Conservation (phyloP, 2,113 vertebrate species). For the Circaetus cinerascens region DNA sequence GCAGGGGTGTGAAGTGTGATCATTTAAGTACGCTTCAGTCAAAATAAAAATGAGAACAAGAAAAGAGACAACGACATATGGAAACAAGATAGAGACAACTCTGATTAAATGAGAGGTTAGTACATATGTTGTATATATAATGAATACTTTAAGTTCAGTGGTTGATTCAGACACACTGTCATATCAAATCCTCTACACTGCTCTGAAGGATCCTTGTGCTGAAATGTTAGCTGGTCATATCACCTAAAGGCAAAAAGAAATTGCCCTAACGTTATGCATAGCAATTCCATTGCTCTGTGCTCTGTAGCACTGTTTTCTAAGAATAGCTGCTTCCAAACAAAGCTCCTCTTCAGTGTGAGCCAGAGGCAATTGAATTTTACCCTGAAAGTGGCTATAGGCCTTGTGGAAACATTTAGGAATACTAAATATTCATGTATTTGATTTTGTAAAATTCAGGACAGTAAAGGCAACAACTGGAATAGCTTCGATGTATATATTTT, state of each 20-base stretch:
- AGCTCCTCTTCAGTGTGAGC: neutral
- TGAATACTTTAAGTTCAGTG: neutral
- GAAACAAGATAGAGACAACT: neutral
- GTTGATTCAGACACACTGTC: slow-evolving; percentile 36
- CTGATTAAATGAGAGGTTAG: neutral
- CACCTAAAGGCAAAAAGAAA: slow-evolving; percentile 47
- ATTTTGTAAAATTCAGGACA: slow-evolving; percentile 4
- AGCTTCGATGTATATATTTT: neutral
- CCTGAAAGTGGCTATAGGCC: slow-evolving; percentile 1
- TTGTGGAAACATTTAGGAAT: slow-evolving; percentile 36
- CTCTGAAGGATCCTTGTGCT: slow-evolving; percentile 42
- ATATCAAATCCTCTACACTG: slow-evolving; percentile 33
- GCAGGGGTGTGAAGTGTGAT: neutral
- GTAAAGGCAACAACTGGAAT: neutral
- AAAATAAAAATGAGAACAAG: neutral
- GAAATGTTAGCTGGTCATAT: slow-evolving; percentile 53
- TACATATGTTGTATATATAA: neutral
- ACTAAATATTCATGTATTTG: slow-evolving; percentile 36
- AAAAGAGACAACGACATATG: neutral
- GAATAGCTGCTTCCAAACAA: slow-evolving; percentile 31
- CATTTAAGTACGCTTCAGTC: neutral
- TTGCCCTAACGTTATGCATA: slow-evolving; percentile 27
- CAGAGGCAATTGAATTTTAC: slow-evolving; percentile 34
- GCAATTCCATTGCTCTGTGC: neutral
- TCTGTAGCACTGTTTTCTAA: slow-evolving; percentile 17